A percentile compares a stretch with the other conserved stretches of the same genome.
These are phyloP conservation scores for Leptinotarsa texana DNA, from an alignment of 1,140 invertebrate genomes.

Conservation along the genomic window DNA sequence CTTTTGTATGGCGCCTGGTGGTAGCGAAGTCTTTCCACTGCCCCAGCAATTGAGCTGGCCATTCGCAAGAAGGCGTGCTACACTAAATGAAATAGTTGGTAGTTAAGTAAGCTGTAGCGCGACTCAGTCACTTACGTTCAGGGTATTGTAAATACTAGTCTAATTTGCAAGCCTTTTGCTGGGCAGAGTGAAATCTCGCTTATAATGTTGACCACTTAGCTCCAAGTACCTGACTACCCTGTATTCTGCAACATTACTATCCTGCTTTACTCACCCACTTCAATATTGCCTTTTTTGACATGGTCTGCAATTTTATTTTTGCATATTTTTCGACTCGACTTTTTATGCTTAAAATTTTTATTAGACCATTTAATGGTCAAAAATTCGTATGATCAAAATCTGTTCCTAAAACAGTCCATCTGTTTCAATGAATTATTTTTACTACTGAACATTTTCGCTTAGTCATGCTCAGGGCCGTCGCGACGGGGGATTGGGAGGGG, in stretches of 20 bases:
- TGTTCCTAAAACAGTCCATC: not conserved
- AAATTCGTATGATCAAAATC: not conserved
- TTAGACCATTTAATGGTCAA: no score
- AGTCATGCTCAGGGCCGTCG: no score
- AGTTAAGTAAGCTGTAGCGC: slow-evolving; percentile 34
- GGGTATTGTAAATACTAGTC: slow-evolving; percentile 58
- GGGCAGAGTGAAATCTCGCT: slow-evolving; percentile 27
- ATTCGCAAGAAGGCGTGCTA: slow-evolving; percentile 25
- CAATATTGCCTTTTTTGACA: slow-evolving; percentile 18
- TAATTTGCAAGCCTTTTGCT: slow-evolving; percentile 44
- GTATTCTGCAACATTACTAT: slow-evolving; percentile 28
- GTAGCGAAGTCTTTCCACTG: slow-evolving; percentile 42
- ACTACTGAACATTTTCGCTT: no score
- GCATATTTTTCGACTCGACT: slow-evolving; percentile 14
- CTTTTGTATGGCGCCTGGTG: slow-evolving; percentile 48
- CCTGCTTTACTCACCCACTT: slow-evolving; percentile 24
- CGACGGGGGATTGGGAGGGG: no score
- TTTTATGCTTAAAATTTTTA: not conserved
- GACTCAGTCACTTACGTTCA: slow-evolving; percentile 53
- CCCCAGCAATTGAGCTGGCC: slow-evolving; percentile 27
- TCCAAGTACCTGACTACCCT: slow-evolving; percentile 50
- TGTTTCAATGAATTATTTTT: not conserved
- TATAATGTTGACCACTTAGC: slow-evolving; percentile 28
- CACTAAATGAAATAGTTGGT: slow-evolving; percentile 13
- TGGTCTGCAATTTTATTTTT: slow-evolving; percentile 39